These are phyloP conservation scores for Rissa tridactyla DNA, from an alignment of 2,113 vertebrate species.

Conservation along the genomic window DNA sequence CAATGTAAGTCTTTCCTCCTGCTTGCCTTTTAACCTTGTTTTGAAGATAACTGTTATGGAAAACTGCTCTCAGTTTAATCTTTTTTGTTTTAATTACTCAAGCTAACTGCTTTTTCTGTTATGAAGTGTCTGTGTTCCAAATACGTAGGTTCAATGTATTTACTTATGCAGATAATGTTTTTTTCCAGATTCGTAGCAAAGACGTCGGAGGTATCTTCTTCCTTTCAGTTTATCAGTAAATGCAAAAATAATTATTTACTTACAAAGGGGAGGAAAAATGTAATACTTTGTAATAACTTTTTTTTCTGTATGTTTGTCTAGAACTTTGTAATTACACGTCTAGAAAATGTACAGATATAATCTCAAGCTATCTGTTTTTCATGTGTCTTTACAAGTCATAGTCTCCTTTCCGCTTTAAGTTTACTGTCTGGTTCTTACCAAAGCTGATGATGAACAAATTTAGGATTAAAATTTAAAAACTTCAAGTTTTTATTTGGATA, in stretches of 20 bases:
- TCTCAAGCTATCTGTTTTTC: neutral
- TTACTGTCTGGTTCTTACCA: neutral
- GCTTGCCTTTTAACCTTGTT: neutral
- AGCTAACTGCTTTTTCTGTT: neutral
- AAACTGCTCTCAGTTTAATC: neutral
- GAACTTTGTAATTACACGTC: neutral
- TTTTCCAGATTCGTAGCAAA: neutral
- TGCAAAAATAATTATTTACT: neutral
- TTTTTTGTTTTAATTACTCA: neutral
- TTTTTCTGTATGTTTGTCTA: neutral
- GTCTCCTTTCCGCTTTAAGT: neutral
- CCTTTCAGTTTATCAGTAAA: neutral
- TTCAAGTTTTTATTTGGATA: neutral
- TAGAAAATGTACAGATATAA: neutral
- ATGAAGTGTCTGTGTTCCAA: neutral
- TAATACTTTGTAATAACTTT: neutral
- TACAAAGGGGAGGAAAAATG: neutral
- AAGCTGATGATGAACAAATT: neutral
- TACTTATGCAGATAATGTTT: neutral
- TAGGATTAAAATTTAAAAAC: neutral
- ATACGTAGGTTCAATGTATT: neutral
- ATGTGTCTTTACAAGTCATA: neutral
- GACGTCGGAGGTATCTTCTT: neutral
- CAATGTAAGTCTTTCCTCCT: neutral
- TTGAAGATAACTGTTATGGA: neutral